A percentile compares a stretch with the other conserved stretches of the same genome.
Evolutionary conservation across 2,113 vertebrate species (phyloP).

Genomic region (Thymallus thymallus): DNA sequence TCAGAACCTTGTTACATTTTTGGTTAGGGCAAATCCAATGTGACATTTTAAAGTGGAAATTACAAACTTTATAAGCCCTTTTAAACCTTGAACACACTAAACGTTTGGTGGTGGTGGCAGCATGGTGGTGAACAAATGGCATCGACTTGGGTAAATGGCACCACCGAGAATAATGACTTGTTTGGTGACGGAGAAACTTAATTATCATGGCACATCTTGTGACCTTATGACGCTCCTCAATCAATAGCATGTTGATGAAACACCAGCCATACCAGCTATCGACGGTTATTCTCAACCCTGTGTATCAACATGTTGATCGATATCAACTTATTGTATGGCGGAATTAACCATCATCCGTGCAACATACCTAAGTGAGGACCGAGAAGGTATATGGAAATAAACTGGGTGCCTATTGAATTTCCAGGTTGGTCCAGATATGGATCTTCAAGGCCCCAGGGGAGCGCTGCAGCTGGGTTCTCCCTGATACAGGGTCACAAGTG

Average conservation of each 20-base stretch:
- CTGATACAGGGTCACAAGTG: constrained; percentile 39
- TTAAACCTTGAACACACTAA: no score
- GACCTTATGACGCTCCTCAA: background rate
- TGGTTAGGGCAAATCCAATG: no score
- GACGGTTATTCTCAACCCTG: background rate
- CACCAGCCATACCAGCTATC: background rate
- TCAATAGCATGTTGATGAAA: constrained; percentile 2
- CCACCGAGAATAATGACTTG: no score
- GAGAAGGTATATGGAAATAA: background rate
- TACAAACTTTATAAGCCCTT: no score
- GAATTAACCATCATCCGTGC: background rate
- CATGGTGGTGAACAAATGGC: background rate
- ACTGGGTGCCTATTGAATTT: constrained; percentile 5
- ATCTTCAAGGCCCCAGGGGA: constrained; percentile 2
- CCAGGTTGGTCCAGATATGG: background rate
- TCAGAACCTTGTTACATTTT: no score
- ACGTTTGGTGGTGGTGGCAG: no score
- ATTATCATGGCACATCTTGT: background rate
- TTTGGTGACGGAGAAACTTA: no score
- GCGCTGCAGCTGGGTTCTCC: constrained; percentile 22
- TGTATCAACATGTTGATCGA: no score
- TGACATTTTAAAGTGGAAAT: no score
- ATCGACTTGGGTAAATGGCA: background rate
- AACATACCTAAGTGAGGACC: background rate
- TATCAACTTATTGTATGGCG: background rate